Conservation (phyloP, 2,113 vertebrate genomes). For the Oncorhynchus mykiss region DNA sequence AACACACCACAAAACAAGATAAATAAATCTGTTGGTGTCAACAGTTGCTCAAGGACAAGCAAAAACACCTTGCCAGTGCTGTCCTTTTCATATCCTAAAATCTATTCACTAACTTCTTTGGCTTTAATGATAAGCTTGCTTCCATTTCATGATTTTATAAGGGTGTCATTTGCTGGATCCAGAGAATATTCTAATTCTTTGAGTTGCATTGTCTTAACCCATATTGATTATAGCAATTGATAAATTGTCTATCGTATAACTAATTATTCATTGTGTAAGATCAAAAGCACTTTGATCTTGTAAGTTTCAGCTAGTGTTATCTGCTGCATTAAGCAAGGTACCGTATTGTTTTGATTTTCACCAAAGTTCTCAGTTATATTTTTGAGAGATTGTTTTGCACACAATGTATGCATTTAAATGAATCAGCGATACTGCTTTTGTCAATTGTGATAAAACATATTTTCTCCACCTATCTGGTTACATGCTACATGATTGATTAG, state of each 20-base stretch:
- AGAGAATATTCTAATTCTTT: neutral
- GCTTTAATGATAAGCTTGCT: neutral
- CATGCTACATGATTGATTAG: no score
- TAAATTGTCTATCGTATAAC: neutral
- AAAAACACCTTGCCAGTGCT: neutral
- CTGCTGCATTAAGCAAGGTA: neutral
- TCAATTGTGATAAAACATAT: neutral
- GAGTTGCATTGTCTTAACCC: neutral
- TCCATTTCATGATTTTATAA: neutral
- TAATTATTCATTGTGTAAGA: neutral
- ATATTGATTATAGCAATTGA: neutral
- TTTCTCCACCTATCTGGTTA: neutral
- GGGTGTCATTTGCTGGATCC: neutral
- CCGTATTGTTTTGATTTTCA: neutral
- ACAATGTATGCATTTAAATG: neutral
- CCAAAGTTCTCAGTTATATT: neutral
- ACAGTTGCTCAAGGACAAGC: constrained; percentile 1
- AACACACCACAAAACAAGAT: neutral
- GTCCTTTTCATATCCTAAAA: neutral
- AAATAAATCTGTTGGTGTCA: constrained; percentile 6
- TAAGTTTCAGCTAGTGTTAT: neutral
- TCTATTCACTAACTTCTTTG: neutral
- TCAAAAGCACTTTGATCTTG: neutral
- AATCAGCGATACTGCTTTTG: neutral
- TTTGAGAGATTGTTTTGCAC: neutral